Percentiles rank a stretch among this genome's conserved stretches.
phyloP scores from a whole-genome alignment of 2,888 invertebrate species.

The Carcina quercana region DNA sequence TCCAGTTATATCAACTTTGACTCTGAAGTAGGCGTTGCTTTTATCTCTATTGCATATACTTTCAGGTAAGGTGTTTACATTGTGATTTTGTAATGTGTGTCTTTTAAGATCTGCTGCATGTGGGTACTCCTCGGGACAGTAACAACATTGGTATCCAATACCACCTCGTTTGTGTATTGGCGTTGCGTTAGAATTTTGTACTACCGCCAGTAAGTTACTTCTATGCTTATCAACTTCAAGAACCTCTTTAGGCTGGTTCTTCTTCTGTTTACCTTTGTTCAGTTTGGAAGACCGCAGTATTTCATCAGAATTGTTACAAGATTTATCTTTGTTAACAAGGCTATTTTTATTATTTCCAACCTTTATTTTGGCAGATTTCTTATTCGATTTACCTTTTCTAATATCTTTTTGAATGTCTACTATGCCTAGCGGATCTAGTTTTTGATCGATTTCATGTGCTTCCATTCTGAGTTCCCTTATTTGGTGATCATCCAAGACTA shows the following conservation, averaged over 20 bases:
- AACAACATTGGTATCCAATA: constrained; percentile 4
- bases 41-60: neutral
- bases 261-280: neutral
- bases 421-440: too few species aligned
- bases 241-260: neutral
- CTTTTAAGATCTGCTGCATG: constrained; percentile 1
- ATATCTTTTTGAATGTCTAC: neutral
- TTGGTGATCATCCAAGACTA: too few species aligned
- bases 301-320: neutral
- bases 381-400: neutral
- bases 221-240: constrained; percentile 2
- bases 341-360: neutral
- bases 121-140: constrained; percentile 1
- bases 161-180: constrained; percentile 9
- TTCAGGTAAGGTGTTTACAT: neutral
- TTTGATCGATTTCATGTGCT: too few species aligned
- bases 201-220: constrained; percentile 4
- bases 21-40: neutral
- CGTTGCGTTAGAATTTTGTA: constrained; percentile 13
- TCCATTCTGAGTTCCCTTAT: too few species aligned
- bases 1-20: constrained; percentile 38
- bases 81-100: constrained; percentile 1
- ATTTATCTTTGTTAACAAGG: too few species aligned
- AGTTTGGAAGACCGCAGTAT: neutral
- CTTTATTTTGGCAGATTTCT: neutral